phyloP scores from a whole-genome alignment of 2,888 invertebrate species.

The Clepsis dumicolana region DNA sequence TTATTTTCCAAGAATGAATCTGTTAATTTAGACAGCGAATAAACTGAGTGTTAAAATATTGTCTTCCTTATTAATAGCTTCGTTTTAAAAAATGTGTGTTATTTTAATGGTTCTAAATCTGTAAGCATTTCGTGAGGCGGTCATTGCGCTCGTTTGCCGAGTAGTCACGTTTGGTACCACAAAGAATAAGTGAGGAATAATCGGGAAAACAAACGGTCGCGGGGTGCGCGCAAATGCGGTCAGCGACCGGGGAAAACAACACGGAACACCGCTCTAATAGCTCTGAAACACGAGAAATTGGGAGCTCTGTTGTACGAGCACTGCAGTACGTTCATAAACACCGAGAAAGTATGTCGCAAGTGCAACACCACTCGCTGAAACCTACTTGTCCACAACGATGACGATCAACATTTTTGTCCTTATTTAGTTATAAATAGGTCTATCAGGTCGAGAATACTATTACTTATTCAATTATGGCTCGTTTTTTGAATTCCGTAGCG shows the following conservation, averaged over 20 bases:
- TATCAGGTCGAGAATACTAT: too few relatives aligned
- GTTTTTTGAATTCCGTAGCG: too few relatives aligned
- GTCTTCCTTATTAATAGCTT: constrained; percentile 62
- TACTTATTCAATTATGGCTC: too few relatives aligned
- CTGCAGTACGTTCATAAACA: constrained; percentile 46
- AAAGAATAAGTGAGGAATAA: constrained; percentile 56
- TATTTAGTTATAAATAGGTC: neutral
- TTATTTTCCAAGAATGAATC: constrained; percentile 51
- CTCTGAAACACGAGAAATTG: constrained; percentile 61
- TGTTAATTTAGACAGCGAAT: constrained; percentile 57
- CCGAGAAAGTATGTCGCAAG: constrained; percentile 50
- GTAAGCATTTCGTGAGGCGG: constrained; percentile 58
- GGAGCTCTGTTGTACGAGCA: constrained; percentile 51
- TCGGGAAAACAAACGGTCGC: constrained; percentile 54
- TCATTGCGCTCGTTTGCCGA: constrained; percentile 63
- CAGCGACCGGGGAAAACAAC: constrained; percentile 65
- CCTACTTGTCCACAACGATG: constrained; percentile 41
- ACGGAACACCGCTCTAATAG: constrained; percentile 49
- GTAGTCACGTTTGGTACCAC: constrained; percentile 58
- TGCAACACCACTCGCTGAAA: constrained; percentile 45
- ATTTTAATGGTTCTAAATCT: constrained; percentile 61
- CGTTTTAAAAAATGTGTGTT: constrained; percentile 54
- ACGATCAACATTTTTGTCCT: constrained; percentile 31
- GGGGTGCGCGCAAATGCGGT: constrained; percentile 64
- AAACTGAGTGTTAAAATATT: constrained; percentile 66